These are phyloP conservation scores for Genyomyrus donnyi DNA, from an alignment of 2,113 vertebrate genomes.

Conservation along the genomic window DNA sequence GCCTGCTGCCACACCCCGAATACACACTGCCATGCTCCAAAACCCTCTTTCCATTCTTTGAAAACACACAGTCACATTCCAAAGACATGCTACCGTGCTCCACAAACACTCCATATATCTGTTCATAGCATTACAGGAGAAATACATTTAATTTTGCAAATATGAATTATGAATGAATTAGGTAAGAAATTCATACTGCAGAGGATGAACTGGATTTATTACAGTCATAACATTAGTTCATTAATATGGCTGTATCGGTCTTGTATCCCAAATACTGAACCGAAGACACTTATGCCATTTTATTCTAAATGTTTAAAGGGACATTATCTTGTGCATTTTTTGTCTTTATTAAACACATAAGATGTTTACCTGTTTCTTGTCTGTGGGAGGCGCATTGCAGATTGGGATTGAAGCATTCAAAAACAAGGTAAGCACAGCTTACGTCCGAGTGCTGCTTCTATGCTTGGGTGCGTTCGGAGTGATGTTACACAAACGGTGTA, in stretches of 20 bases:
- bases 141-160: neutral
- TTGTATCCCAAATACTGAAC: neutral
- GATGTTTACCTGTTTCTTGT: neutral
- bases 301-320: neutral
- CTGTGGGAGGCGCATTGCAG: neutral
- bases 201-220: neutral
- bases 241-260: neutral
- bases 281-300: neutral
- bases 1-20: neutral
- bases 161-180: neutral
- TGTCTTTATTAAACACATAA: neutral
- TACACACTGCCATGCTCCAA: neutral
- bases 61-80: neutral
- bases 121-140: neutral
- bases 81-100: neutral
- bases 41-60: neutral
- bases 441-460: constrained; percentile 10
- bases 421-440: constrained; percentile 23
- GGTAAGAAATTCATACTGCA: neutral
- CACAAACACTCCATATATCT: neutral
- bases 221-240: neutral
- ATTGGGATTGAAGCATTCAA: neutral
- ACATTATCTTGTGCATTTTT: neutral
- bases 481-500: constrained; percentile 54
- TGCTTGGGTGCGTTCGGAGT: constrained; percentile 39